A percentile compares a stretch with the other conserved stretches of the same genome.
These are phyloP conservation scores for Terrapene triunguis DNA, from an alignment of 2,113 vertebrate species.

Conservation along the genomic window DNA sequence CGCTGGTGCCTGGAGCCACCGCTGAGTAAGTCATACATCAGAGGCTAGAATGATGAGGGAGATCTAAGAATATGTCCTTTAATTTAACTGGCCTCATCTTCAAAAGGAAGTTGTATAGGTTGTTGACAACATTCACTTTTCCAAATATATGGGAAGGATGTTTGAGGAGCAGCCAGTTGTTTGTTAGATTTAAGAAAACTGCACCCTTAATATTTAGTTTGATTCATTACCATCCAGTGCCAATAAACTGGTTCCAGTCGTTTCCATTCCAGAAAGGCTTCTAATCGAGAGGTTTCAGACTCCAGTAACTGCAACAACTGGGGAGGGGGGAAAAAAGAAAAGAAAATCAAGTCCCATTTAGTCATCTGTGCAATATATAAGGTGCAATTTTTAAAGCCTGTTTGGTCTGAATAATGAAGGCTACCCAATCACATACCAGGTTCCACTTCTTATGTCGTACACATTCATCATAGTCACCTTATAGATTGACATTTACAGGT, in stretches of 20 bases:
- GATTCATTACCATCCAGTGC: slow-evolving; percentile 91
- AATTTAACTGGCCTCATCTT: neutral
- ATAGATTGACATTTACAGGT: neutral
- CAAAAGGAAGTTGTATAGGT: neutral
- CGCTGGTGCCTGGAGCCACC: too few relatives aligned
- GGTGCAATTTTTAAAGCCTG: neutral
- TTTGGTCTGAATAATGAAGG: neutral
- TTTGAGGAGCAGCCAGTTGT: neutral
- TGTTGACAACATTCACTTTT: neutral
- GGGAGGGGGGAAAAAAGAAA: neutral
- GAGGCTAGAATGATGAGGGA: neutral
- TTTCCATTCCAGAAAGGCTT: slow-evolving; percentile 90
- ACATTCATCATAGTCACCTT: neutral
- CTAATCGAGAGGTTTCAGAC: slow-evolving; percentile 80
- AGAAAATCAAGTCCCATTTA: neutral
- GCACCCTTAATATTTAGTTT: neutral
- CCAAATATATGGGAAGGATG: neutral
- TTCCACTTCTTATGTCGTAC: too few relatives aligned
- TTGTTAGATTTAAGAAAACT: neutral
- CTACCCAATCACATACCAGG: neutral
- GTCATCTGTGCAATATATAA: neutral
- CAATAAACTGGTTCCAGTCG: slow-evolving; percentile 88
- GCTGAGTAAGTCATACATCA: neutral
- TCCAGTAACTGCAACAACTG: slow-evolving; percentile 81
- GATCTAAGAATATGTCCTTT: neutral